Evolutionary conservation across 2,888 invertebrate species (phyloP), one percentile per base, ranked within the genome.

Genomic region (Odontomyia ornata): DNA sequence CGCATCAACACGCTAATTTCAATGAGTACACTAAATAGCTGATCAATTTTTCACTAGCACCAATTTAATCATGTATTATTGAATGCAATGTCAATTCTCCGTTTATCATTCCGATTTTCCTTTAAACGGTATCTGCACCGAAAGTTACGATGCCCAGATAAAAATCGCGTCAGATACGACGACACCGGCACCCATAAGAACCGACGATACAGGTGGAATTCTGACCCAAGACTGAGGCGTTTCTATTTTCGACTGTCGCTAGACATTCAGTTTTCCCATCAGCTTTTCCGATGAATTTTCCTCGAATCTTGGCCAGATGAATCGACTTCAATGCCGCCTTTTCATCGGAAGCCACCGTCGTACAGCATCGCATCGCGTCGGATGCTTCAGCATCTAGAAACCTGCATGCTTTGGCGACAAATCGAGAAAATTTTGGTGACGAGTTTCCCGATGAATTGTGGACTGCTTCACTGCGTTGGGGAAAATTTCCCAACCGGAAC

Each of bases 161-260:
- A 9, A 18, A 73, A 15, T 73, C 57, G 36, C 30, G n/a, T 21
- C 5, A 36, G 11, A 21, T 1, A 23, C 72, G 72, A 23, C 72
- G 72, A 56, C 27, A 30, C 56, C 30, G 72, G 13, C 7, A 30
- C 7, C 25, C 28, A 30, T 5, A 23, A 47, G 25, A 30, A 43
- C 47, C 30, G 18, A 76, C 76, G 21, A 15, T 5, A 60, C 76
- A 52, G 60, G 43, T 76, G 57, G 52, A 76, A 69, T 65, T 69
- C 76, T 60, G 56, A 57, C 23, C 76, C 25, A 57, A 67, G 67
- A 76, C 76, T 76, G 69, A 76, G 67, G 46, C 25, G 43, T 76
- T 46, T 57, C 76, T 67, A 76, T 76, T 76, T 76, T 76, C 67
- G 60, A 57, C 57, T 57, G 73, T 21, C 57, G 73, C 73, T 73